phyloP scores from a whole-genome alignment of 2,113 vertebrate species.

The Callospermophilus lateralis region DNA sequence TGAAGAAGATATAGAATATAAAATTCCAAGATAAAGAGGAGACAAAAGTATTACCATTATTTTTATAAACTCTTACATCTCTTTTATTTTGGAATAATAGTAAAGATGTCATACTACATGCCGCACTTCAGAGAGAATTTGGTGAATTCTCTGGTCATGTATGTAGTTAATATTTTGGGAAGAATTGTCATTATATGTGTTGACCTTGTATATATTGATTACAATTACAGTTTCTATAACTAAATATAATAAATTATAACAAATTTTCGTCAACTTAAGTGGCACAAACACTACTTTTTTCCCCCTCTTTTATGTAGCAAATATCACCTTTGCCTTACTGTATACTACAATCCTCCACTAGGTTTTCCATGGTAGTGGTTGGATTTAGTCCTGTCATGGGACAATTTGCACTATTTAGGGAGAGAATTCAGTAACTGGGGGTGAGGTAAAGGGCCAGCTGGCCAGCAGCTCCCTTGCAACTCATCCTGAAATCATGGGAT shows the following conservation, averaged over 20 bases:
- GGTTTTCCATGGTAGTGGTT: conserved; percentile 2
- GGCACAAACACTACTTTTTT: background rate
- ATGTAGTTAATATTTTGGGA: background rate
- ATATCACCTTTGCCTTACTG: background rate
- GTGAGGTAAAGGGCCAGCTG: conserved; percentile 52
- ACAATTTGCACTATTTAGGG: conserved; percentile 52
- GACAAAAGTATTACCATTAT: background rate
- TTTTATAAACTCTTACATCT: background rate
- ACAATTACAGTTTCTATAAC: background rate
- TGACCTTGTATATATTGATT: background rate
- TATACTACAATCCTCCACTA: background rate
- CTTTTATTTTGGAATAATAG: background rate
- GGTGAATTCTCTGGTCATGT: fast-evolving
- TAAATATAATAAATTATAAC: background rate
- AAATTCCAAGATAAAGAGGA: background rate
- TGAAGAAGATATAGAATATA: background rate
- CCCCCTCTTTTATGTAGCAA: background rate
- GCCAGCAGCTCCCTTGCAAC: conserved; percentile 58
- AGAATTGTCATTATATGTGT: background rate
- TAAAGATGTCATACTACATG: background rate
- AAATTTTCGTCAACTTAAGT: background rate
- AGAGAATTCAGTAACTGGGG: conserved; percentile 51
- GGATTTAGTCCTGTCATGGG: conserved; percentile 42
- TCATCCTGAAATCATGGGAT: conserved; percentile 76
- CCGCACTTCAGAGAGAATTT: background rate